Percentiles rank a stretch among this genome's conserved stretches.
These are phyloP conservation scores for Rhombomys opimus DNA, from an alignment of 2,113 vertebrate species.

Conservation along the genomic window DNA sequence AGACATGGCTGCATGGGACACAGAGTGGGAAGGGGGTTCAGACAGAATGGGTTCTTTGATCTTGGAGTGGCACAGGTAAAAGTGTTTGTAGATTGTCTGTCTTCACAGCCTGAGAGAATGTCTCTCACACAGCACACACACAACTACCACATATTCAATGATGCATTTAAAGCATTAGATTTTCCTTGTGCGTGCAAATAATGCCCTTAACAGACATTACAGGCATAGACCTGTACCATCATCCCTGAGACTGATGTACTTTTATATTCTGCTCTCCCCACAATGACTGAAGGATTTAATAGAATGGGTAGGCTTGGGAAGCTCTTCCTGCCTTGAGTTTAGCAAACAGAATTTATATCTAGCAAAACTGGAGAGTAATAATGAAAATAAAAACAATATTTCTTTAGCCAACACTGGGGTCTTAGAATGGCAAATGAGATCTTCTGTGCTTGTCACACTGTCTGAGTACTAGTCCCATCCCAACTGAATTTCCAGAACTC, in stretches of 20 bases:
- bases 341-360: not conserved
- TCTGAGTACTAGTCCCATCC: not conserved
- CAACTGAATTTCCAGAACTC: not conserved
- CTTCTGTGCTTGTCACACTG: too few species aligned
- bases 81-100: not conserved
- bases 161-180: not conserved
- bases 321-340: not conserved
- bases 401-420: not conserved
- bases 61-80: not conserved
- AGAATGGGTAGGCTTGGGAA: not conserved
- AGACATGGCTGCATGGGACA: fast-evolving
- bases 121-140: not conserved
- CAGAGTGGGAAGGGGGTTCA: not conserved
- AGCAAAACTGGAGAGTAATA: not conserved
- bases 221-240: too few species aligned
- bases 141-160: not conserved
- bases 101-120: not conserved
- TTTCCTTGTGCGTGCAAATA: not conserved
- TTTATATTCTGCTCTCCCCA: not conserved
- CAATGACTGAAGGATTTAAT: not conserved
- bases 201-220: not conserved
- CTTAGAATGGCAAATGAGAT: not conserved
- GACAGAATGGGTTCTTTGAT: not conserved
- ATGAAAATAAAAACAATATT: not conserved
- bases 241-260: fast-evolving